Base-by-base conservation (phyloP, 2,113 vertebrate genomes). In the Phalacrocorax carbo region DNA sequence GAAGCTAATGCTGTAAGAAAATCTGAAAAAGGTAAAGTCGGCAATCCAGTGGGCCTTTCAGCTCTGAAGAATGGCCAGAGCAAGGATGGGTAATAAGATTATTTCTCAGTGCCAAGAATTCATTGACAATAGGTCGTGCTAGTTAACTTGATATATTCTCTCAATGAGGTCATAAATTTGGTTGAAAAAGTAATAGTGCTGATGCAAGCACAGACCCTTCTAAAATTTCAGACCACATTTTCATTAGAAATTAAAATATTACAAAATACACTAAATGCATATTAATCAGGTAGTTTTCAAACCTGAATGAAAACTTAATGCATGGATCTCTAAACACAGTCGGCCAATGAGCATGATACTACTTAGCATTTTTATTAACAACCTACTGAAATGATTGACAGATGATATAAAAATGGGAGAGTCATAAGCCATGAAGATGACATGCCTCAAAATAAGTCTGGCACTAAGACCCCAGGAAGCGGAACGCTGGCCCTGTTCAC, bases 311-410 rank as follows among this genome's bases (percentile, higher is more conserved):
- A 91, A 84, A 75, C 5, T 36, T 48, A 36, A 0, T 13, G 2
- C 0, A 0, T 22, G 21, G 11, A 36, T 36, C 12, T 78, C 36
- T 54, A 65, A 91, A 73, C 60, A 22, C 2, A 71, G 8, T 26
- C 7, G 9, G 40, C 5, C 52, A 51, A 30, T 34, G 7, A 80
- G 15, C 20, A 36, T 25, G 17, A 58, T 15, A 19, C 1, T 66
- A 49, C 27, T 70, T 27, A 30, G 5, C 8, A 49, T 57, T 91
- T 89, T 91, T 75, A 66, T 66, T 49, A 46, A 36, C 16, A 58
- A 14, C 4, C n/a, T 89, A 13, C 27, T n/a, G 38, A 70, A 71
- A 49, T 17, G 51, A 71, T 13, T 91, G 34, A 5, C 15, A 78
- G 26, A 48, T 66, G 13, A 57, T 49, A 40, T 23, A 32, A 61